Conservation (phyloP, 2,113 vertebrate genomes). For the Saccopteryx bilineata region DNA sequence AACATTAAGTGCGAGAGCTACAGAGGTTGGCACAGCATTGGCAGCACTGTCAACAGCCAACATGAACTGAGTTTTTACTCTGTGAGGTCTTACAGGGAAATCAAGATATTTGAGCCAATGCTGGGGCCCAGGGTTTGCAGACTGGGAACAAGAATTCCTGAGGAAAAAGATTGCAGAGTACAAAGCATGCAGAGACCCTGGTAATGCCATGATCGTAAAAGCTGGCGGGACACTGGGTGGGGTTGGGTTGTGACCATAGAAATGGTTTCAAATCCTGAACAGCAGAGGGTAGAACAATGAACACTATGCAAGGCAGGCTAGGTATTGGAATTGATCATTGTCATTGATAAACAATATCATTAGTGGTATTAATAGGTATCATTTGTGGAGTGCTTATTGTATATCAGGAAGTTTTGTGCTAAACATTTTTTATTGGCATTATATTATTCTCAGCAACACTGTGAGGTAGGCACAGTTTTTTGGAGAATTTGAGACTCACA, state of each 20-base stretch:
- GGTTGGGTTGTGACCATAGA: neutral
- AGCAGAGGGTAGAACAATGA: neutral
- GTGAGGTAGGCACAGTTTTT: neutral
- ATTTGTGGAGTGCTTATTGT: neutral
- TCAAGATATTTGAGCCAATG: neutral
- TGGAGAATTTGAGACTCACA: neutral
- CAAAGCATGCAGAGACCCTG: neutral
- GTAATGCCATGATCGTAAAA: neutral
- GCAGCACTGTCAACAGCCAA: neutral
- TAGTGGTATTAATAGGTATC: neutral
- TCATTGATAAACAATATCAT: neutral
- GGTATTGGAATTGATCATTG: neutral
- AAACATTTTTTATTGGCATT: neutral
- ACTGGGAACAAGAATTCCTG: neutral
- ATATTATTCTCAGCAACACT: neutral
- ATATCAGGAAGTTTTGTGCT: neutral
- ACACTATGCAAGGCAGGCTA: neutral
- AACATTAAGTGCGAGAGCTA: neutral
- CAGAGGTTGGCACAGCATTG: no score
- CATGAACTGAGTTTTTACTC: neutral
- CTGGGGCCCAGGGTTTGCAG: neutral
- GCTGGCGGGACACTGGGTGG: neutral
- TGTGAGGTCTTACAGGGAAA: neutral
- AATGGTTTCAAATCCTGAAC: neutral
- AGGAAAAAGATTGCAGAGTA: neutral